These are phyloP conservation scores for Apeira syringaria DNA, from an alignment of 2,888 invertebrate genomes.

Conservation along the genomic window DNA sequence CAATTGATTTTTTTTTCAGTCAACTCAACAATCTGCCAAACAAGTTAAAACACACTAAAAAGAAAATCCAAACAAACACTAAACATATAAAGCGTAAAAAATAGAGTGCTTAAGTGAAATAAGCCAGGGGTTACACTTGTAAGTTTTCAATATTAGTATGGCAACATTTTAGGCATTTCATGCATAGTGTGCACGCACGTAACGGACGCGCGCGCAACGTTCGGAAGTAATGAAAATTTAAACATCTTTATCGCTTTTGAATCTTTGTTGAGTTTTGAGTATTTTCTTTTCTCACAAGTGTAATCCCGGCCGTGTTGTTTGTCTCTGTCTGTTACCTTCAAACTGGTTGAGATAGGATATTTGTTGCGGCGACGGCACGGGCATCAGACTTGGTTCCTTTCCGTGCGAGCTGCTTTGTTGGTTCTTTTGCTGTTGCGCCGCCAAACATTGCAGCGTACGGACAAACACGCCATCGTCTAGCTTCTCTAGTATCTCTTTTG, in stretches of 20 bases:
- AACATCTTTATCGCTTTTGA: slow-evolving; percentile 1
- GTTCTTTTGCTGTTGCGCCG: slow-evolving; percentile 79
- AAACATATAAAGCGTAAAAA: slow-evolving; percentile 38
- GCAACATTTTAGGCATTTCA: slow-evolving; percentile 23
- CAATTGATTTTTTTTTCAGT: no score
- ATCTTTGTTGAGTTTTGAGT: neutral
- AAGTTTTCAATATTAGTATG: slow-evolving; percentile 31
- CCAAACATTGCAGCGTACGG: slow-evolving; percentile 81
- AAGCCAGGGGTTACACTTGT: slow-evolving; percentile 44
- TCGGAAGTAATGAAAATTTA: slow-evolving; percentile 6
- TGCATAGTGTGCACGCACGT: slow-evolving; percentile 23
- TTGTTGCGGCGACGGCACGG: slow-evolving; percentile 97
- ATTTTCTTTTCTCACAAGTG: slow-evolving; percentile 33
- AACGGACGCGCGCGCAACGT: slow-evolving; percentile 12
- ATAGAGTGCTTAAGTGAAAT: slow-evolving; percentile 19
- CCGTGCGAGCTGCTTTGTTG: slow-evolving; percentile 70
- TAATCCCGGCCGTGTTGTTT: slow-evolving; percentile 45
- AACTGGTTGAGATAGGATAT: slow-evolving; percentile 97
- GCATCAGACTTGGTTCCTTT: slow-evolving; percentile 96
- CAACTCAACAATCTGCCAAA: slow-evolving; percentile 20
- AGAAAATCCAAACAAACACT: slow-evolving; percentile 34
- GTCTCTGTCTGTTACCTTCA: slow-evolving; percentile 85
- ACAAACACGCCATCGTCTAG: slow-evolving; percentile 81
- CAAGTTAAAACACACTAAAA: slow-evolving; percentile 28
- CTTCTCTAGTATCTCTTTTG: slow-evolving; percentile 77